Conservation (phyloP, 2,113 vertebrate genomes). For the Anhinga rufa region DNA sequence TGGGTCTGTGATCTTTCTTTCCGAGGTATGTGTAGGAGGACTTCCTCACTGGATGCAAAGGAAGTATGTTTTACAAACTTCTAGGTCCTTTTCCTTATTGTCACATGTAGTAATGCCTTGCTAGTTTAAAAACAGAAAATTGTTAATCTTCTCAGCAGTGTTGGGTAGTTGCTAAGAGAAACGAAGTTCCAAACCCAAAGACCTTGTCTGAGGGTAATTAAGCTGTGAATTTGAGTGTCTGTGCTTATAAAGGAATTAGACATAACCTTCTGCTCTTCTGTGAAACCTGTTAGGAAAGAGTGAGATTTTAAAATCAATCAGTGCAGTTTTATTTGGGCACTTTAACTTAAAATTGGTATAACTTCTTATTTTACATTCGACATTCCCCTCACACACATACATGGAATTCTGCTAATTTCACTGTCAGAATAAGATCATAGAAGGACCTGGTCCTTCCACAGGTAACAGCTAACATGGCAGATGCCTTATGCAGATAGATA, state of each 20-base stretch:
- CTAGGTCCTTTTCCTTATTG: background rate
- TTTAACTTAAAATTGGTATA: background rate
- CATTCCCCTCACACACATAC: background rate
- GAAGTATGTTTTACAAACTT: background rate
- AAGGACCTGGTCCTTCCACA: background rate
- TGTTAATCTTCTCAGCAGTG: background rate
- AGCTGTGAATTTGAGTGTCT: background rate
- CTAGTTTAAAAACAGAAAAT: background rate
- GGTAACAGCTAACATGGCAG: background rate
- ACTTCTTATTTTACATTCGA: background rate
- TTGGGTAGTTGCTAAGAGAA: background rate
- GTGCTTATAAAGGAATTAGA: background rate
- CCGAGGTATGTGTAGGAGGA: background rate
- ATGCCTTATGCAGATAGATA: background rate
- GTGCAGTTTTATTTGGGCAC: background rate
- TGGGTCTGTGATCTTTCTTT: background rate
- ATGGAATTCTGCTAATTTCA: background rate
- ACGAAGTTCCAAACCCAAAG: background rate
- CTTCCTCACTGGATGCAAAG: background rate
- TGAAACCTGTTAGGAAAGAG: background rate
- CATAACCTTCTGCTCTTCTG: background rate
- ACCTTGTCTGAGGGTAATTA: constrained; percentile 2
- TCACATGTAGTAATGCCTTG: background rate
- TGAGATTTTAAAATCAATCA: background rate
- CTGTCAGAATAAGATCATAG: background rate